Evolutionary conservation across 2,888 invertebrate genomes (phyloP), one percentile per base, ranked within the genome.

Genomic region (Sphinx pinastri): DNA sequence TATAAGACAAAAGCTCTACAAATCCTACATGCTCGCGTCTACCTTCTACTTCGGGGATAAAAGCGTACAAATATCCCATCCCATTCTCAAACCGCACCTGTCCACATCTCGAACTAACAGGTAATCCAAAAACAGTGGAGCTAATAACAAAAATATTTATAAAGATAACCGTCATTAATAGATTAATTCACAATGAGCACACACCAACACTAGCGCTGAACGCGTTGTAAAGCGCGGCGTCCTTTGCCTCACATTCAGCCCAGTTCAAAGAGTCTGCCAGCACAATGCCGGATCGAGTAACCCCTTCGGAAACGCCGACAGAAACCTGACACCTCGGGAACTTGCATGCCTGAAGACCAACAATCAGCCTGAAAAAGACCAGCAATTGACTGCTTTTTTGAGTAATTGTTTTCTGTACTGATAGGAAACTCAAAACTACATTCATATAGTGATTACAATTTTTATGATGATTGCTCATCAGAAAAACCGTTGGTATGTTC

Each of bases 151-250:
- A 63, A 63, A 63, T 63, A 63, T 63, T 63, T 63, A 47, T 63
- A 63, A 63, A 63, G 49, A 63, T 57, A 57, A 57, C 19, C 71
- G 72, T 25, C 54, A 59, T 58, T 68, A 55, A 68, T 69, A 52
- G 59, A n/a, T 19, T 69, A 69, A 63, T 69, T 63, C 69, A 54
- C 51, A 47, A 54, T 38, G 70, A 38, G 69, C 72, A 71, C 74
- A 57, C 68, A 54, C 70, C 76, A 73, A 76, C 77, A 78, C 77
- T 73, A 71, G 55, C 14, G 14, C 25, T 72, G 59, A 68, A 75
- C 8, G 38, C 38, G 8, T 7, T 5, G 38, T 38, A 74, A 59
- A 70, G 70, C 72, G 69, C 69, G 69, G 54, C 54, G 19, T 63
- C 69, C 54, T 69, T 69, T 52, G 45, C 59, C 45, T 45, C 68